phyloP scores from a whole-genome alignment of 2,113 vertebrate species.

The Ornithorhynchus anatinus region DNA sequence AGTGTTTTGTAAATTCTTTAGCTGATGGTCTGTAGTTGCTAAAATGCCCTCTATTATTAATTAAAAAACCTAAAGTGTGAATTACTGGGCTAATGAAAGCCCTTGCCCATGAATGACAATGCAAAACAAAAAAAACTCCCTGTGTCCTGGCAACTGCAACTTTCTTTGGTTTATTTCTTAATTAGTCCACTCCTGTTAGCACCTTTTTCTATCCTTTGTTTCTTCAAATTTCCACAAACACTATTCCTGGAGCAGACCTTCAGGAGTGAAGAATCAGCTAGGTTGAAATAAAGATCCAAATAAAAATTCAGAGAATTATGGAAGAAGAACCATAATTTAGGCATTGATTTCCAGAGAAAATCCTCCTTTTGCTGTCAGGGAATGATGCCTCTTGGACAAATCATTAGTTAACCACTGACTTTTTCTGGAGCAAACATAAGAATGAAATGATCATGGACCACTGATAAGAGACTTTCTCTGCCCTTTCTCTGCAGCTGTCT shows the following conservation, averaged over 20 bases:
- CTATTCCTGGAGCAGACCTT: not conserved
- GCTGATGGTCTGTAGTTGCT: slow-evolving; percentile 50
- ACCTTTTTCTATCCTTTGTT: slow-evolving; percentile 22
- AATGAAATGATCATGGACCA: not conserved
- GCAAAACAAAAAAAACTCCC: slow-evolving; percentile 17
- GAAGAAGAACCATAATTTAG: not conserved
- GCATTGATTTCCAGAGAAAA: not conserved
- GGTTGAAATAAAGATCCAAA: not conserved
- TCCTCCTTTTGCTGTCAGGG: not conserved
- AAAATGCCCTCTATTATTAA: slow-evolving; percentile 37
- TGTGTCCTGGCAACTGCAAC: slow-evolving; percentile 2
- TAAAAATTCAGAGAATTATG: not conserved
- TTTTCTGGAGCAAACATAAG: not conserved
- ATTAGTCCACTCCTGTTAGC: slow-evolving; percentile 23
- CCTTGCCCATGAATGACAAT: slow-evolving; percentile 31
- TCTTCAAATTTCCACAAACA: too few species aligned
- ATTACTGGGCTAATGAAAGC: slow-evolving; percentile 33
- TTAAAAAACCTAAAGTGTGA: slow-evolving; percentile 32
- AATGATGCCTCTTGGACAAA: not conserved
- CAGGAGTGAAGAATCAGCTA: slow-evolving; percentile 5
- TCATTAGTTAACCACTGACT: not conserved
- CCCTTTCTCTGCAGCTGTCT: not conserved
- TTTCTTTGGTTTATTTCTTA: slow-evolving; percentile 8
- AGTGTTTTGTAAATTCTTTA: slow-evolving; percentile 52
- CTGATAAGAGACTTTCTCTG: slow-evolving; percentile 7